phyloP scores from a whole-genome alignment of 2,113 vertebrate genomes.

The Lasiurus borealis region DNA sequence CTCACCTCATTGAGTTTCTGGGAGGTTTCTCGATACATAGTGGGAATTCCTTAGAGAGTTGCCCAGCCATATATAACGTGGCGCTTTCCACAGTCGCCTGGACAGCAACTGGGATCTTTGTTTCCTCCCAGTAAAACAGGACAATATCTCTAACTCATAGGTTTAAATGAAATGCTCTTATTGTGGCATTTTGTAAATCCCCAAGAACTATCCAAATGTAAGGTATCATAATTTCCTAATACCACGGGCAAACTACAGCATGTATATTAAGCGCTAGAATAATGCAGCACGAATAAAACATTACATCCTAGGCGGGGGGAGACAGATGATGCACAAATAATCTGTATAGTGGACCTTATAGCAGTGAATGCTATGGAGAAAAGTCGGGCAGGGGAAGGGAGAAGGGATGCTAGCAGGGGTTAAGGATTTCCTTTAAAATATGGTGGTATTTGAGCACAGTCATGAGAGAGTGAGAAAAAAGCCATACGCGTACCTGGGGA shows the following conservation, averaged over 20 bases:
- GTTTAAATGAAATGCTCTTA: neutral
- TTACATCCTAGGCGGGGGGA: neutral
- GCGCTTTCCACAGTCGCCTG: neutral
- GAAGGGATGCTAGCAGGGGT: neutral
- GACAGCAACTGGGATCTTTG: neutral
- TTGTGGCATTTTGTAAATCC: neutral
- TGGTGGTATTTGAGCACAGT: neutral
- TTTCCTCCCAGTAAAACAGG: neutral
- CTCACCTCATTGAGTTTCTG: neutral
- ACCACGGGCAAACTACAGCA: neutral
- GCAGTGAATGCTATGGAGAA: neutral
- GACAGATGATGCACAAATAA: neutral
- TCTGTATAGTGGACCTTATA: neutral
- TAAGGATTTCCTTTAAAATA: neutral
- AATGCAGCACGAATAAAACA: neutral
- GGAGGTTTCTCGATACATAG: neutral
- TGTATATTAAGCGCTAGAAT: neutral
- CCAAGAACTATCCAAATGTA: neutral
- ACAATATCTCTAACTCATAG: neutral
- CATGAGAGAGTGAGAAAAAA: neutral
- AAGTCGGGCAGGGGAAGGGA: neutral
- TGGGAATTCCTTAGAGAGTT: rapidly evolving
- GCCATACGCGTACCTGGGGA: neutral
- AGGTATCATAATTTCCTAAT: neutral
- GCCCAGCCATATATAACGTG: neutral